phyloP scores from a whole-genome alignment of 1,140 invertebrate species.

The Brachionus sp. region DNA sequence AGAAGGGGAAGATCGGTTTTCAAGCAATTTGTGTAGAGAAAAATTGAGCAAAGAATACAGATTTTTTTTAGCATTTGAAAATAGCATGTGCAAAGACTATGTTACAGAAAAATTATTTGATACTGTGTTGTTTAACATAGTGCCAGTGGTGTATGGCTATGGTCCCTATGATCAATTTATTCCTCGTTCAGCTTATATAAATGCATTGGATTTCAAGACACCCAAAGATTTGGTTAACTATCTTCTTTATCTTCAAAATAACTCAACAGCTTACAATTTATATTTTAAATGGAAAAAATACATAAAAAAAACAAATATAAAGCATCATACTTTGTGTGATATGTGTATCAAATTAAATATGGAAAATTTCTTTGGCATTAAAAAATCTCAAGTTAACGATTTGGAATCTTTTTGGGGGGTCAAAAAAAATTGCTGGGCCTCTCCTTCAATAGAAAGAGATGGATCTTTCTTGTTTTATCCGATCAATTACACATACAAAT shows the following conservation, averaged over 20 bases:
- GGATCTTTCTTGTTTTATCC: no score
- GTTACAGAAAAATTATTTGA: conserved; percentile 52
- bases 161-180: not conserved
- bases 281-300: conserved; percentile 28
- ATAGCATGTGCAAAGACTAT: conserved; percentile 50
- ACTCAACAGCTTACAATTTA: not conserved
- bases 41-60: conserved; percentile 48
- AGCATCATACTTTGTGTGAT: not conserved
- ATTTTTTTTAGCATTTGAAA: conserved; percentile 52
- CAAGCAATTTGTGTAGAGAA: conserved; percentile 38
- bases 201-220: not conserved
- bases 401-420: not conserved
- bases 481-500: no score
- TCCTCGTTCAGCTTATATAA: not conserved
- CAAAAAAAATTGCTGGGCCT: no score
- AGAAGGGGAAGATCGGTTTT: not conserved
- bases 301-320: not conserved
- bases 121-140: conserved; percentile 31
- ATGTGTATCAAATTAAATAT: not conserved
- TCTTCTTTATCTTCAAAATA: not conserved
- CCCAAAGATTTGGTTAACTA: not conserved
- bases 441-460: no score
- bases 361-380: not conserved
- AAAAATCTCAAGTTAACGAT: not conserved
- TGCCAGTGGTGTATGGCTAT: not conserved